Conservation (phyloP, 2,888 invertebrate genomes). For the Andrena haemorrhoa region DNA sequence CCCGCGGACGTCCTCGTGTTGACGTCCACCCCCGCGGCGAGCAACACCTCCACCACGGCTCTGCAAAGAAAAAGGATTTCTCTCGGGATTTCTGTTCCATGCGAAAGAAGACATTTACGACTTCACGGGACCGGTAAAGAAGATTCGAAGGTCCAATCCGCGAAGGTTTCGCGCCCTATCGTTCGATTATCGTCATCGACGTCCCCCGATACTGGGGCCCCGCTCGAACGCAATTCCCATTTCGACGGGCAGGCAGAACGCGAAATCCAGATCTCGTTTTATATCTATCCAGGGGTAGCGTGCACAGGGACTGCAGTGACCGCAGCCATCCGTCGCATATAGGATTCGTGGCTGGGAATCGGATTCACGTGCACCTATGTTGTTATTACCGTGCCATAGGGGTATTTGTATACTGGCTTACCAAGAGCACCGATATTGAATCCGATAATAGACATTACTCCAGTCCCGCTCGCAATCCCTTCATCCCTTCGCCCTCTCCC, state of each 20-base stretch:
- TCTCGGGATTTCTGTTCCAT: neutral
- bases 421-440: constrained; percentile 84
- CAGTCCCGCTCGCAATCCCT: constrained; percentile 56
- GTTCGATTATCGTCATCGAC: constrained; percentile 3
- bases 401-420: constrained; percentile 84
- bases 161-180: neutral
- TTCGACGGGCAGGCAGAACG: constrained; percentile 37
- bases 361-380: constrained; percentile 82
- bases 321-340: constrained; percentile 80
- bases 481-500: constrained; percentile 23
- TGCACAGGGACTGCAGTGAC: constrained; percentile 74
- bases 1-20: constrained; percentile 94
- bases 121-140: neutral
- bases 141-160: neutral
- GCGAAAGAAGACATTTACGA: neutral
- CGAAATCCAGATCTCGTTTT: constrained; percentile 62
- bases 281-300: constrained; percentile 46
- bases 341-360: constrained; percentile 79
- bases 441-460: constrained; percentile 84
- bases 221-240: constrained; percentile 52
- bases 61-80: constrained; percentile 83
- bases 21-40: constrained; percentile 94
- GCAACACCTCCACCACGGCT: constrained; percentile 92
- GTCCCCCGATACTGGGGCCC: constrained; percentile 43
- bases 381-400: constrained; percentile 83